Percentiles rank a stretch among this genome's conserved stretches.
phyloP scores from a whole-genome alignment of 1,140 invertebrate genomes.

The Helicoverpa zea region DNA sequence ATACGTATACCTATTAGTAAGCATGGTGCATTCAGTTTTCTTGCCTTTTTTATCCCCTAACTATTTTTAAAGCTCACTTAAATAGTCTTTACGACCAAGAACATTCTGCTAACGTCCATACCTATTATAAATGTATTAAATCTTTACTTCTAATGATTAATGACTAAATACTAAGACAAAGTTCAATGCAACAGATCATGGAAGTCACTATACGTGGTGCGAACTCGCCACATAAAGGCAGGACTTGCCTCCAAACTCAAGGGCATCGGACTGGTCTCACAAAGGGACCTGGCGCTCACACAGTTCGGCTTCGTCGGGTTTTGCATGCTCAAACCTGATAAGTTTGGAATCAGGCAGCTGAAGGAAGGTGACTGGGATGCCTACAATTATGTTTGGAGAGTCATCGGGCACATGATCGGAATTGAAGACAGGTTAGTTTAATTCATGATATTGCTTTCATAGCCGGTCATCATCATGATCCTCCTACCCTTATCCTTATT shows the following conservation, averaged over 20 bases:
- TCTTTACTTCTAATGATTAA: not conserved
- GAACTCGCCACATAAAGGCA: conserved; percentile 89
- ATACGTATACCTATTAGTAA: too few species aligned
- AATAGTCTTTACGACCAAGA: too few species aligned
- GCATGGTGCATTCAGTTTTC: too few species aligned
- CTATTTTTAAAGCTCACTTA: too few species aligned
- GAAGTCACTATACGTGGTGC: conserved; percentile 90
- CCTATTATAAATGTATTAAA: too few species aligned
- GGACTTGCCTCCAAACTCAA: conserved; percentile 82
- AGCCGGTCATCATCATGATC: too few species aligned
- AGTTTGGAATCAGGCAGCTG: conserved; percentile 88
- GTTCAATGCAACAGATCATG: conserved; percentile 82
- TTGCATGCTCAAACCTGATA: conserved; percentile 89
- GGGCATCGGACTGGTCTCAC: conserved; percentile 88
- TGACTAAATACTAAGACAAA: not conserved
- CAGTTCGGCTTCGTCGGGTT: conserved; percentile 96
- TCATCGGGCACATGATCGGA: conserved; percentile 93
- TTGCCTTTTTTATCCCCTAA: too few species aligned
- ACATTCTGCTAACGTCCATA: too few species aligned
- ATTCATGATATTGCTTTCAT: not conserved
- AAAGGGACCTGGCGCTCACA: conserved; percentile 94
- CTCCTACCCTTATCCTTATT: too few species aligned
- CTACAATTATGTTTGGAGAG: conserved; percentile 94
- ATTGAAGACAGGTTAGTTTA: conserved; percentile 91
- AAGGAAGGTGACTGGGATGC: conserved; percentile 87